A percentile compares a stretch with the other conserved stretches of the same genome.
These are phyloP conservation scores for Sternotherus odoratus DNA, from an alignment of 2,797 vertebrate genomes.

Conservation along the genomic window DNA sequence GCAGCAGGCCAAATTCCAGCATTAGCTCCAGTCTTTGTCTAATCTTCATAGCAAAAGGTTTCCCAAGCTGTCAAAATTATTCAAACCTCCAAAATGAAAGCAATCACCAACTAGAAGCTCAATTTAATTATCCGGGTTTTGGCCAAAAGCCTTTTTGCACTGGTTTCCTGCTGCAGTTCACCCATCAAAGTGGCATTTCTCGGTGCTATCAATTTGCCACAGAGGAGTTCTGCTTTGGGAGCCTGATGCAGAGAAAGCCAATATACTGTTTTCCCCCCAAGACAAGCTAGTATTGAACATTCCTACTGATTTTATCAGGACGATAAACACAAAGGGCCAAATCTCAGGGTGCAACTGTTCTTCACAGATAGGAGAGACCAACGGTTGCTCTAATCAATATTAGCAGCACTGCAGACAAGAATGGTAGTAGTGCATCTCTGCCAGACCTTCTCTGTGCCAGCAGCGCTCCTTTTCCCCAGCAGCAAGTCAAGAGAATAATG, in stretches of 20 bases:
- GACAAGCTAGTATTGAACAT: not conserved
- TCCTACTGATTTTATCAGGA: not conserved
- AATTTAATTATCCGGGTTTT: not conserved
- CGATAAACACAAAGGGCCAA: not conserved
- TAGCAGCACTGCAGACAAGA: not conserved
- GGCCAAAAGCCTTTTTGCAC: not conserved
- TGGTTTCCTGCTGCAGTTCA: not conserved
- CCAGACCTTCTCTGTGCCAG: not conserved
- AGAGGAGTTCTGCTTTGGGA: not conserved
- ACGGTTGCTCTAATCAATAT: not conserved
- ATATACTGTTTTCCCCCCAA: not conserved
- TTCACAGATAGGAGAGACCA: not conserved
- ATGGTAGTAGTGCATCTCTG: not conserved
- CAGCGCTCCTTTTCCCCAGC: not conserved
- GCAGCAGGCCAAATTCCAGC: not conserved
- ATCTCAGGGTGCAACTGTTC: not conserved
- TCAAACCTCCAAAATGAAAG: not conserved
- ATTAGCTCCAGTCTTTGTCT: not conserved
- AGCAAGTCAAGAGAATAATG: not conserved
- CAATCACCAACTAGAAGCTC: not conserved
- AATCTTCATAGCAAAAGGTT: not conserved
- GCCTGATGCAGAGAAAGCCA: not conserved
- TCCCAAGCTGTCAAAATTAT: not conserved
- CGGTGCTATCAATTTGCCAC: not conserved
- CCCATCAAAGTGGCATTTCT: not conserved